phyloP scores from a whole-genome alignment of 2,888 invertebrate genomes.

The Agrochola circellaris region DNA sequence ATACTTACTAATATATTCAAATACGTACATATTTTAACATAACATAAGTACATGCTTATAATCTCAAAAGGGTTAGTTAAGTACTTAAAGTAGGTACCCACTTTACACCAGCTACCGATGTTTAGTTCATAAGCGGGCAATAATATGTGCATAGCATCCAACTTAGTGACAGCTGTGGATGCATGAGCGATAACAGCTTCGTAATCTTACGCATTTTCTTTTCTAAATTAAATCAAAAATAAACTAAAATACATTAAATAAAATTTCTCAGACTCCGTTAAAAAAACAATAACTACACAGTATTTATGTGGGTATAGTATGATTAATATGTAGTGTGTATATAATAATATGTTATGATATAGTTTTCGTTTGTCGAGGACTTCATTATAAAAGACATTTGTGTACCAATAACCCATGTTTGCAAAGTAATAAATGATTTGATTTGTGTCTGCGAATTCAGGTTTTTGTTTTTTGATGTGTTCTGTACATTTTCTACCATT shows the following conservation, averaged over 20 bases:
- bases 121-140: background rate
- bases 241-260: background rate
- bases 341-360: too few relatives aligned
- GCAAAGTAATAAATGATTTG: background rate
- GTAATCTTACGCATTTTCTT: background rate
- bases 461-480: background rate
- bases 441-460: background rate
- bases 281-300: background rate
- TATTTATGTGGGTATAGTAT: background rate
- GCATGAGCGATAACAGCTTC: background rate
- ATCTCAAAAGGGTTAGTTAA: background rate
- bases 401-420: background rate
- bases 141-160: background rate
- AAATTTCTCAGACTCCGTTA: background rate
- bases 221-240: background rate
- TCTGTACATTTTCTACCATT: conserved; percentile 1
- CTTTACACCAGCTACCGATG: background rate
- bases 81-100: background rate
- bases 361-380: background rate
- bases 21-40: background rate
- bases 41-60: background rate
- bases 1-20: background rate
- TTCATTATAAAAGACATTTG: background rate
- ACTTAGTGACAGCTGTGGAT: background rate
- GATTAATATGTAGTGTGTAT: too few relatives aligned